A percentile compares a stretch with the other conserved stretches of the same genome.
Evolutionary conservation across 92 coral and sea anemone species (phyloP).

Genomic region (Phenganax marumi): DNA sequence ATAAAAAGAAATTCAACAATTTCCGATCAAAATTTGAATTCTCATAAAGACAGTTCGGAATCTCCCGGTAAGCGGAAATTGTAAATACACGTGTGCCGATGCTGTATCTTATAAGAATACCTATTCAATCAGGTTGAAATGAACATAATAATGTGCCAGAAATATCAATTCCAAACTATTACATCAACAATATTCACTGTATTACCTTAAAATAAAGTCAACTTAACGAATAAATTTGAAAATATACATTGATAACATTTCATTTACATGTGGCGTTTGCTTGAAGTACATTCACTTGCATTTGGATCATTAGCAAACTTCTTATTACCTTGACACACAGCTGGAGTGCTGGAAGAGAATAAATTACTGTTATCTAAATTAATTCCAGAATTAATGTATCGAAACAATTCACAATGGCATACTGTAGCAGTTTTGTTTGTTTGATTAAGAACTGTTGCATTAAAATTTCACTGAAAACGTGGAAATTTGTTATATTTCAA

Average conservation of each 20-base stretch:
- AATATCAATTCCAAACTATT: not conserved
- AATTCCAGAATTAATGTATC: too few relatives aligned
- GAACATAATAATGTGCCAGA: not conserved
- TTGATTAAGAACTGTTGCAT: not conserved
- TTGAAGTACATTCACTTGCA: not conserved
- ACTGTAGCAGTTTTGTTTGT: not conserved
- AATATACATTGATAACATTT: not conserved
- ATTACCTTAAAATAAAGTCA: not conserved
- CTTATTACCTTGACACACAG: not conserved
- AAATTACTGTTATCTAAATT: not conserved
- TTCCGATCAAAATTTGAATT: conserved; percentile 73
- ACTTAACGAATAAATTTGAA: not conserved
- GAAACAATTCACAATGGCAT: not conserved
- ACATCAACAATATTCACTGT: not conserved
- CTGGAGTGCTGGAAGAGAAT: not conserved
- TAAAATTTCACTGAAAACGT: too few relatives aligned
- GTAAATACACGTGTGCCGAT: conserved; percentile 77
- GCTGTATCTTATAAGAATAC: conserved; percentile 55
- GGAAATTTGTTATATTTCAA: too few relatives aligned
- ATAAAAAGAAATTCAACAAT: not conserved
- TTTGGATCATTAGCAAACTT: not conserved
- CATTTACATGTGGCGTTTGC: not conserved
- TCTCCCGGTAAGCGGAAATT: conserved; percentile 77
- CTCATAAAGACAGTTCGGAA: conserved; percentile 58
- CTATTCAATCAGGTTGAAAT: conserved; percentile 29